Conservation (phyloP, 2,888 invertebrate species). For the Gortyna flavago region DNA sequence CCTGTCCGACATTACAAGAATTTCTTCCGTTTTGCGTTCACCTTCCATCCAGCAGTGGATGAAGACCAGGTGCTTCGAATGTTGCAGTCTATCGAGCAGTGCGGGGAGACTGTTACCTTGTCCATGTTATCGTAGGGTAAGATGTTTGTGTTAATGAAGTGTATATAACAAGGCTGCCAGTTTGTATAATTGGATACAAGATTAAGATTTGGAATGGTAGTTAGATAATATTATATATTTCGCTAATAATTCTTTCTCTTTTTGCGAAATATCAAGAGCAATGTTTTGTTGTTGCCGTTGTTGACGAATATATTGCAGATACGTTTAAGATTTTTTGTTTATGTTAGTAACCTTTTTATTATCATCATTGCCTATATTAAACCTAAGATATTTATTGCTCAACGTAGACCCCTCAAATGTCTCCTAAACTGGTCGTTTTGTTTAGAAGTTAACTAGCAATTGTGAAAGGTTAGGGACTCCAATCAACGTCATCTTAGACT, state of each 20-base stretch:
- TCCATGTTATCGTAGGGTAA: conserved; percentile 39
- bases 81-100: conserved; percentile 91
- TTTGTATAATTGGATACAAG: neutral
- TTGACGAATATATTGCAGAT: conserved; percentile 6
- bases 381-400: neutral
- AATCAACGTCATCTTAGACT: neutral
- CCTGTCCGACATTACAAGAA: conserved; percentile 92
- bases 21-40: conserved; percentile 94
- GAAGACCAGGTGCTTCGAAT: conserved; percentile 91
- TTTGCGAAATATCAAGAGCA: neutral
- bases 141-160: conserved; percentile 9
- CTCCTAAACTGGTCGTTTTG: neutral
- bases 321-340: neutral
- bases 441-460: neutral
- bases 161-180: neutral
- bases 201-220: neutral
- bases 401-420: neutral
- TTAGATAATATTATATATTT: neutral
- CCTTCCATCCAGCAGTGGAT: conserved; percentile 92
- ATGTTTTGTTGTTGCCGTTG: neutral
- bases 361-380: neutral
- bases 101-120: conserved; percentile 85
- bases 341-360: neutral
- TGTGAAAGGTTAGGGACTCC: neutral
- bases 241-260: neutral